Base-by-base conservation (phyloP, 2,888 invertebrate genomes). In the Cerceris rybyensis region DNA sequence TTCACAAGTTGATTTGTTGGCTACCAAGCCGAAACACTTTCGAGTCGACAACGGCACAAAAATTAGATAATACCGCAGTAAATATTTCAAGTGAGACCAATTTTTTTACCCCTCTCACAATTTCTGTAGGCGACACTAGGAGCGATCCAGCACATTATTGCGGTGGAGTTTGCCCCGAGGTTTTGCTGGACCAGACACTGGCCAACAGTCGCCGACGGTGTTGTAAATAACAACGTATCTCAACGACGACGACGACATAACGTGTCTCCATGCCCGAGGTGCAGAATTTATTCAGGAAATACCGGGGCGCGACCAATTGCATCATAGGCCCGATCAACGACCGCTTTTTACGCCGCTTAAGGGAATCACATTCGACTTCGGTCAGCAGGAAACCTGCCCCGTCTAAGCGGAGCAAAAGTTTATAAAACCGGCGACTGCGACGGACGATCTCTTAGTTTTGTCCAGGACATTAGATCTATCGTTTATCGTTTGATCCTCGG, bases 321-420 rank as follows among this genome's bases (percentile, higher is more conserved):
- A 80, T 88, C 90, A 91, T 64, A 63, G 60, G 16, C 52, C 64
- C 74, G 76, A 75, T 75, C 75, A 69, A 73, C 81, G 81, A 87
- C 90, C 68, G 85, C 89, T 91, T 91, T 90, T 90, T 91, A 85
- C 87, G 70, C 92, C 91, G 79, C 83, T 90, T 91, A 91, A 91
- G 91, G 92, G 91, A 91, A 92, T 91, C 90, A 82, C 88, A 87
- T 88, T 80, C 80, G 80, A 76, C 78, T 80, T 57, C 16, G 69
- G 64, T 28, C 58, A 57, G 49, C 70, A 54, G 76, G 78, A 74
- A 81, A 84, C 85, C 72, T 85, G 83, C 81, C 82, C 82, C 83
- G 75, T 58, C 80, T 72, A 84, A 82, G 80, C 83, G 85, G 81
- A 84, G 84, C 86, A 86, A 87, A 89, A 92, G 91, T 92, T 92